phyloP scores from a whole-genome alignment of 2,888 invertebrate genomes.

The Lagria hirta region DNA sequence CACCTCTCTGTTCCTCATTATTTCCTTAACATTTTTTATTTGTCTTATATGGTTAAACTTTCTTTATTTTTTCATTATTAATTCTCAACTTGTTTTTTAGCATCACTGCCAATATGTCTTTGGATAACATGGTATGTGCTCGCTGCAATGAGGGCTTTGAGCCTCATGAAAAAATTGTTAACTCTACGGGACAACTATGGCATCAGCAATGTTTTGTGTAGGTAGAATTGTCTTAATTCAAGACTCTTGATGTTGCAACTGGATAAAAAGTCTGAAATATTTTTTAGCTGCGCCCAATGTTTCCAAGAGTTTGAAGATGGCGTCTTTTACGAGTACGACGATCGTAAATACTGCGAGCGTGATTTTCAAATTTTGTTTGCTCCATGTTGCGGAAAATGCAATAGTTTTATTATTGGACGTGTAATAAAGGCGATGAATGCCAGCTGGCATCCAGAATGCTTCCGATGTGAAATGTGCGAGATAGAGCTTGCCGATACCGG shows the following conservation, averaged over 20 bases:
- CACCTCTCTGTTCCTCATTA: background rate
- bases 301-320: constrained; percentile 98
- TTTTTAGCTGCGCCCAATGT: constrained; percentile 90
- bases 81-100: constrained; percentile 40
- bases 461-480: constrained; percentile 92
- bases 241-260: too few species aligned
- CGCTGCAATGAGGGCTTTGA: constrained; percentile 97
- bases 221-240: constrained; percentile 55
- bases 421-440: constrained; percentile 99
- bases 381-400: constrained; percentile 70
- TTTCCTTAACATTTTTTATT: constrained; percentile 1
- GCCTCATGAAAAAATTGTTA: constrained; percentile 96
- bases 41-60: background rate
- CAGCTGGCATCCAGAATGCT: constrained; percentile 98
- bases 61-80: background rate
- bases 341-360: constrained; percentile 97
- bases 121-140: constrained; percentile 92
- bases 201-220: constrained; percentile 99
- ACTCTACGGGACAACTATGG: constrained; percentile 98
- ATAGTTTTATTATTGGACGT: constrained; percentile 96
- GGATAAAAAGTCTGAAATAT: background rate
- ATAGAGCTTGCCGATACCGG: constrained; percentile 94
- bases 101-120: constrained; percentile 69
- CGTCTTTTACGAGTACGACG: constrained; percentile 98
- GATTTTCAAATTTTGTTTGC: constrained; percentile 97